Percentiles rank a stretch among this genome's conserved stretches.
phyloP scores from a whole-genome alignment of 2,113 vertebrate species.

The Bufo bufo region DNA sequence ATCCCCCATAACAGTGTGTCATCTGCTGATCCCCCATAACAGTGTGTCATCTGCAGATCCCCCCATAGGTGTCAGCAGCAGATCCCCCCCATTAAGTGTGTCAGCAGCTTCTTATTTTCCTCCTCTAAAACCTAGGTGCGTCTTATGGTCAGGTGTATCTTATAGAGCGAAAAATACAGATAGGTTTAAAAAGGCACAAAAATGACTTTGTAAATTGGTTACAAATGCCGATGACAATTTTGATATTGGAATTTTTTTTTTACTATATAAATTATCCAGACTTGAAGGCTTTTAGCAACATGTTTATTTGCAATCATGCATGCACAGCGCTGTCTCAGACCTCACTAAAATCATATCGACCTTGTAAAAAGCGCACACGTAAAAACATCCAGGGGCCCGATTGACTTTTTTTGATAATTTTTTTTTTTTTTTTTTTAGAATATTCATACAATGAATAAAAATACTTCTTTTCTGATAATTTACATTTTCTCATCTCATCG shows the following conservation, averaged over 20 bases:
- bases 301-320: constrained; percentile 72
- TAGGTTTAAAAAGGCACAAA: no score
- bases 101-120: no score
- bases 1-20: no score
- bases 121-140: no score
- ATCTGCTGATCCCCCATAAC: no score
- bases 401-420: constrained; percentile 37
- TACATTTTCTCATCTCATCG: constrained; percentile 70
- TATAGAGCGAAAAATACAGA: no score
- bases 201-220: no score
- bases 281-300: constrained; percentile 59
- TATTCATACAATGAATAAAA: constrained; percentile 69
- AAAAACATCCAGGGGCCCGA: constrained; percentile 65
- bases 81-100: no score
- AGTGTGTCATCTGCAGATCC: no score
- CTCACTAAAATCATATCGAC: constrained; percentile 70
- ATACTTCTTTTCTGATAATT: constrained; percentile 68
- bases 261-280: constrained; percentile 68
- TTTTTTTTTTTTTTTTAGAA: constrained; percentile 72
- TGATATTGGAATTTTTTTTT: constrained; percentile 35
- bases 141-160: no score
- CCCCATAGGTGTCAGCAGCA: no score
- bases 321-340: constrained; percentile 72
- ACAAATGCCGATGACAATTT: neutral
- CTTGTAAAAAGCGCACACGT: constrained; percentile 77